Conservation (phyloP, 2,888 invertebrate species). For the Acrobasis consociella region DNA sequence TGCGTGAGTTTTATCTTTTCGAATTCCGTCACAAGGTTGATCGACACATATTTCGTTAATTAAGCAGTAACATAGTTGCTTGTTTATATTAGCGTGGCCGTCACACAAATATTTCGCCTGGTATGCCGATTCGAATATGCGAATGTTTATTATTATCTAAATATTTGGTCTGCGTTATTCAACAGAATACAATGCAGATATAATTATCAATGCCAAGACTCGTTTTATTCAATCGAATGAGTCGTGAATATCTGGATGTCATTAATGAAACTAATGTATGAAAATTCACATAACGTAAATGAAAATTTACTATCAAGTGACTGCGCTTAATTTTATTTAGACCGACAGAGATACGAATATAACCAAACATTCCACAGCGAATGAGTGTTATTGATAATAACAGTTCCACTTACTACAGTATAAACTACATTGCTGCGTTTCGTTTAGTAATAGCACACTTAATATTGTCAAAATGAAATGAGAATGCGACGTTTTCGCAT, state of each 20-base stretch:
- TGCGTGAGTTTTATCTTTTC: constrained; percentile 42
- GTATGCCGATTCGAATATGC: constrained; percentile 51
- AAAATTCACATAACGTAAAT: background rate
- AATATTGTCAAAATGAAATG: constrained; percentile 36
- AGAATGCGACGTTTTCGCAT: constrained; percentile 57
- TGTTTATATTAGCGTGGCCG: constrained; percentile 49
- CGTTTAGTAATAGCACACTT: background rate
- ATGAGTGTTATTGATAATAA: constrained; percentile 5
- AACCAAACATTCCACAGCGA: background rate
- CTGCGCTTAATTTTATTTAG: background rate
- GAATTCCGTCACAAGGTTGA: constrained; percentile 37
- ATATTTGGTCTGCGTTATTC: constrained; percentile 49
- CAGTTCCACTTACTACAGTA: background rate
- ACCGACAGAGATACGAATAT: background rate
- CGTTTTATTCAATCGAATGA: too few species aligned
- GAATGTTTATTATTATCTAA: constrained; percentile 56
- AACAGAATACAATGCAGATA: constrained; percentile 20
- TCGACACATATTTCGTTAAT: constrained; percentile 38
- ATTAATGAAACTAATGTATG: constrained; percentile 18
- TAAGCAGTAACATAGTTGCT: constrained; percentile 41
- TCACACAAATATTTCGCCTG: constrained; percentile 49
- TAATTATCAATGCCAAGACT: too few species aligned
- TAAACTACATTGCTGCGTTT: constrained; percentile 5
- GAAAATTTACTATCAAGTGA: background rate
- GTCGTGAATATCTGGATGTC: too few species aligned